phyloP scores from a whole-genome alignment of 2,888 invertebrate species.

The Cataglyphis rosenhaueri region DNA sequence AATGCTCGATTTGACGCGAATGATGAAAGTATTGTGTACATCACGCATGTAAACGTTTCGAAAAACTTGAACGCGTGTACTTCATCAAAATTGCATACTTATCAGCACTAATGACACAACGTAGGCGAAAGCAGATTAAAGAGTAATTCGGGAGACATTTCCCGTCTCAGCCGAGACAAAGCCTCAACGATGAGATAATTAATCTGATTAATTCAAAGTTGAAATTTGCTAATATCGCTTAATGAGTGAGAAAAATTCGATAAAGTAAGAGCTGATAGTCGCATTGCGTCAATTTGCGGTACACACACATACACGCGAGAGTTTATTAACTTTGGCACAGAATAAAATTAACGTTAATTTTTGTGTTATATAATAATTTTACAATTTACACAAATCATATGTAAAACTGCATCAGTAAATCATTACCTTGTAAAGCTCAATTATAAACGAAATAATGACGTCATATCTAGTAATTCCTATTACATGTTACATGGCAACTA shows the following conservation, averaged over 20 bases:
- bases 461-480: conserved; percentile 4
- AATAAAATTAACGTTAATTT: conserved; percentile 4
- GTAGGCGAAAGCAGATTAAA: conserved; percentile 15
- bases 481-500: conserved; percentile 12
- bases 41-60: conserved; percentile 11
- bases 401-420: conserved; percentile 9
- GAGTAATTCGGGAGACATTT: conserved; percentile 32
- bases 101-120: conserved; percentile 28
- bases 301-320: background rate
- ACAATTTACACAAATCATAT: background rate
- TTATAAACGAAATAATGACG: background rate
- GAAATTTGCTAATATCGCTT: conserved; percentile 9
- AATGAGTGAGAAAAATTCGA: conserved; percentile 18
- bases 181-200: conserved; percentile 18
- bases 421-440: conserved; percentile 7
- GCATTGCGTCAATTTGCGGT: background rate
- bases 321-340: conserved; percentile 4
- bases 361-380: background rate
- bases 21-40: conserved; percentile 3
- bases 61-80: background rate
- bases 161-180: background rate
- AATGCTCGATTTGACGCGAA: background rate
- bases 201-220: conserved; percentile 6
- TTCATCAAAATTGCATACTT: conserved; percentile 36
- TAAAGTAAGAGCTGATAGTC: background rate